Percentiles rank a stretch among this genome's conserved stretches.
Evolutionary conservation across 2,888 invertebrate genomes (phyloP).

Genomic region (Acrobasis repandana): DNA sequence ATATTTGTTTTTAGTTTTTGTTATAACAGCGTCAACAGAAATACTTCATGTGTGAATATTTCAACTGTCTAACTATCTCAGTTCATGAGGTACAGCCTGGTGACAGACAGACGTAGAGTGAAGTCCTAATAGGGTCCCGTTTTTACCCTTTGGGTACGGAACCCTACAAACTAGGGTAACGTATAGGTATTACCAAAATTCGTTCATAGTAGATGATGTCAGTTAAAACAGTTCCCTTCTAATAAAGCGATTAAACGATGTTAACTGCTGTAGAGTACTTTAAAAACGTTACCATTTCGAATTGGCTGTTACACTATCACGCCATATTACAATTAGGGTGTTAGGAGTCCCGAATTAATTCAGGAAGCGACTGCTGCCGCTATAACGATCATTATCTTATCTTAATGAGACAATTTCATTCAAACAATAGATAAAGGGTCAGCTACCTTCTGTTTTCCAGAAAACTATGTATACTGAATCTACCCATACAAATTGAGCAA

Average conservation of each 20-base stretch:
- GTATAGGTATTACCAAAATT: too few relatives aligned
- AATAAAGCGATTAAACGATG: background rate
- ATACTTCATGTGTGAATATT: too few relatives aligned
- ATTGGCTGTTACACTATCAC: conserved; percentile 64
- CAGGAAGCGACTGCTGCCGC: conserved; percentile 41
- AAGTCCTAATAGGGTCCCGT: too few relatives aligned
- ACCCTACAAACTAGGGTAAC: too few relatives aligned
- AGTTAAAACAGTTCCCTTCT: background rate
- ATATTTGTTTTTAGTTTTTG: too few relatives aligned
- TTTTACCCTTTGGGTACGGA: too few relatives aligned
- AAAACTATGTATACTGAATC: background rate
- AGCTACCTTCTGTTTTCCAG: background rate
- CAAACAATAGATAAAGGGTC: conserved; percentile 16
- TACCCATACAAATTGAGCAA: too few relatives aligned
- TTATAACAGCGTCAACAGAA: too few relatives aligned
- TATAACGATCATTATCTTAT: conserved; percentile 21
- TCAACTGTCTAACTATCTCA: too few relatives aligned
- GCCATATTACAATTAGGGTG: conserved; percentile 68
- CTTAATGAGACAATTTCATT: conserved; percentile 20
- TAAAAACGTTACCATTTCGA: conserved; percentile 49
- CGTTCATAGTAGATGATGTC: too few relatives aligned
- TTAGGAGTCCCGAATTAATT: conserved; percentile 60
- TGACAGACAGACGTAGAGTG: too few relatives aligned
- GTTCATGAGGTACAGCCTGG: too few relatives aligned
- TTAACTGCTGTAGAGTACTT: conserved; percentile 25